phyloP scores from a whole-genome alignment of 2,113 vertebrate genomes.

The Oncorhynchus keta region DNA sequence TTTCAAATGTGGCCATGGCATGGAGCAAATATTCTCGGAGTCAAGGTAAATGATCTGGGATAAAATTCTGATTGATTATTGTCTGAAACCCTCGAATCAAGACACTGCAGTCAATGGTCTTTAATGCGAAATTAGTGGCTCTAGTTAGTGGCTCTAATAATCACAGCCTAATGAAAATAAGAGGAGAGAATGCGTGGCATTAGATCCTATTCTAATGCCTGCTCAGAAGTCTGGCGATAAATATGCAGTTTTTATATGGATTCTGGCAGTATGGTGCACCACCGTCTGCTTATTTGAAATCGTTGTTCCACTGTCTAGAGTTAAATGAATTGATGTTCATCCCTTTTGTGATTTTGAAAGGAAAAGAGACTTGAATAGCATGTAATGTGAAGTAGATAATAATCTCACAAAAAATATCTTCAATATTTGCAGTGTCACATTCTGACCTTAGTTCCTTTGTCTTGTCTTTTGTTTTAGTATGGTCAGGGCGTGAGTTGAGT shows the following conservation, averaged over 20 bases:
- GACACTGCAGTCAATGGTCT: slow-evolving; percentile 98
- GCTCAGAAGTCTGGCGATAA: slow-evolving; percentile 49
- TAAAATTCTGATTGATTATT: slow-evolving; percentile 99
- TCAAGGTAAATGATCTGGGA: slow-evolving; percentile 98
- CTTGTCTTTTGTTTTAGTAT: too few species aligned
- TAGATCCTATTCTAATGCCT: slow-evolving; percentile 72
- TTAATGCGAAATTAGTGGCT: slow-evolving; percentile 99
- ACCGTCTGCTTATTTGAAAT: slow-evolving; percentile 60
- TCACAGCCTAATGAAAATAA: slow-evolving; percentile 89
- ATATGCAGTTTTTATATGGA: slow-evolving; percentile 49
- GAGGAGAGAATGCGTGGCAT: slow-evolving; percentile 60
- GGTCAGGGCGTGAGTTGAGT: too few species aligned
- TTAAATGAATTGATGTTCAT: slow-evolving; percentile 68
- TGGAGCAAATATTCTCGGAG: slow-evolving; percentile 91
- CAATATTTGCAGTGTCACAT: too few species aligned
- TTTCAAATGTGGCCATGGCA: slow-evolving; percentile 53
- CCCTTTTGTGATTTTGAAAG: slow-evolving; percentile 39
- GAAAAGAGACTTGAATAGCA: background rate
- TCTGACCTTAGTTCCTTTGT: too few species aligned
- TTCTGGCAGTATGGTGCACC: slow-evolving; percentile 56
- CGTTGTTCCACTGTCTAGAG: slow-evolving; percentile 30
- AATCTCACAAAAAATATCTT: background rate
- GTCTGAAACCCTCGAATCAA: slow-evolving; percentile 98
- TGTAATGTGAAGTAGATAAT: background rate
- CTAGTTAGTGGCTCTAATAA: slow-evolving; percentile 85